phyloP scores from a whole-genome alignment of 2,113 vertebrate species.

The Silurus meridionalis region DNA sequence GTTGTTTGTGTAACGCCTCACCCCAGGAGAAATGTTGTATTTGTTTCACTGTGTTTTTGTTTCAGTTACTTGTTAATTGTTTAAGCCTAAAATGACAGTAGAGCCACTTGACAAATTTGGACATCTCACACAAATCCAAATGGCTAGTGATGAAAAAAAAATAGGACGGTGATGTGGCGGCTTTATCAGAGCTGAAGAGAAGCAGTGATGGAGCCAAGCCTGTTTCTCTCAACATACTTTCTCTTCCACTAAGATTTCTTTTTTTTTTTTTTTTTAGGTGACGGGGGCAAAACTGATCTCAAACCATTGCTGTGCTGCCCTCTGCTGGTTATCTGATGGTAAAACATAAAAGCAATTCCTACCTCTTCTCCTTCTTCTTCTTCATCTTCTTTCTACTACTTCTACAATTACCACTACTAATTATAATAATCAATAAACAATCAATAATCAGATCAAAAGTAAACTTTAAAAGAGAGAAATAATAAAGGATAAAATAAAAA shows the following conservation, averaged over 20 bases:
- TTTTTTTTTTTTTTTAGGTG: no score
- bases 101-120: not conserved
- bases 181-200: not conserved
- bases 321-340: not conserved
- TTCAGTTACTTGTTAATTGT: no score
- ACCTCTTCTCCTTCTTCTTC: no score
- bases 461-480: not conserved
- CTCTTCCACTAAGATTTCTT: not conserved
- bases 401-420: no score
- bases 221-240: not conserved
- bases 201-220: not conserved
- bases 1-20: no score
- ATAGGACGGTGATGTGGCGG: not conserved
- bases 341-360: no score
- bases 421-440: no score
- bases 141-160: not conserved
- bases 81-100: no score
- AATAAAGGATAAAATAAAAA: not conserved
- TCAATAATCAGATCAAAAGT: not conserved
- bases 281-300: not conserved
- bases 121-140: not conserved
- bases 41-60: no score
- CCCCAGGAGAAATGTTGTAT: no score
- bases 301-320: constrained; percentile 11
- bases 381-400: no score